A percentile compares a stretch with the other conserved stretches of the same genome.
Evolutionary conservation across 2,113 vertebrate genomes (phyloP).

Genomic region (Rhea pennata): DNA sequence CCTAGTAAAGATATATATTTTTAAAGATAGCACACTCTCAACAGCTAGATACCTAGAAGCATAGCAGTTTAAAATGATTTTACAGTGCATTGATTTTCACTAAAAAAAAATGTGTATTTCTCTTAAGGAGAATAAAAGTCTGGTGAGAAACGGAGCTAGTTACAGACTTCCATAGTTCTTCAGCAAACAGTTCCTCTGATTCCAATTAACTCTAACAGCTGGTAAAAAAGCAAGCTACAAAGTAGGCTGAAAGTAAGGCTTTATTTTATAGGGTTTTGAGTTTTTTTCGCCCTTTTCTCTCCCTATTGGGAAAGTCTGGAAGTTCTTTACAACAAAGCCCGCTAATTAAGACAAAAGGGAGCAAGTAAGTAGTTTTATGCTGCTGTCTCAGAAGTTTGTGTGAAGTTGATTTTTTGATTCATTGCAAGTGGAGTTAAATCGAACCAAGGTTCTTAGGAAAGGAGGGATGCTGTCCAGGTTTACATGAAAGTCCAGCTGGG

Average conservation of each 20-base stretch:
- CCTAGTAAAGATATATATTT: not conserved
- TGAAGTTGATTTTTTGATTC: not conserved
- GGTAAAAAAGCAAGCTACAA: not conserved
- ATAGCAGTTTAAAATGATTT: not conserved
- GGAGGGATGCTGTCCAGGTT: not conserved
- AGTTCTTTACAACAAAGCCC: conserved; percentile 15
- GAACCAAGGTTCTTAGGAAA: not conserved
- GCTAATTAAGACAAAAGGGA: conserved; percentile 51
- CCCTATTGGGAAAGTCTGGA: not conserved
- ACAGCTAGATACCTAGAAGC: not conserved
- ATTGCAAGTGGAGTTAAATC: not conserved
- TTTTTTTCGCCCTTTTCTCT: not conserved
- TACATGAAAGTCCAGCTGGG: not conserved
- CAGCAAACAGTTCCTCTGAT: not conserved
- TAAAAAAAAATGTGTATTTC: not conserved
- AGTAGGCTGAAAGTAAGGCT: not conserved
- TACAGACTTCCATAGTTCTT: not conserved
- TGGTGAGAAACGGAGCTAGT: not conserved
- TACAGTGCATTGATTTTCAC: not conserved
- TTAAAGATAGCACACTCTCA: not conserved
- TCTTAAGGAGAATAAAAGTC: not conserved
- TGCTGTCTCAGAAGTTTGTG: not conserved
- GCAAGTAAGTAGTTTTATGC: not conserved
- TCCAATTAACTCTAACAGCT: conserved; percentile 49
- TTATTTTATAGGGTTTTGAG: not conserved